Evolutionary conservation across 2,113 vertebrate species (phyloP), one percentile per base, ranked within the genome.

Genomic region (Brienomyrus longianalis): DNA sequence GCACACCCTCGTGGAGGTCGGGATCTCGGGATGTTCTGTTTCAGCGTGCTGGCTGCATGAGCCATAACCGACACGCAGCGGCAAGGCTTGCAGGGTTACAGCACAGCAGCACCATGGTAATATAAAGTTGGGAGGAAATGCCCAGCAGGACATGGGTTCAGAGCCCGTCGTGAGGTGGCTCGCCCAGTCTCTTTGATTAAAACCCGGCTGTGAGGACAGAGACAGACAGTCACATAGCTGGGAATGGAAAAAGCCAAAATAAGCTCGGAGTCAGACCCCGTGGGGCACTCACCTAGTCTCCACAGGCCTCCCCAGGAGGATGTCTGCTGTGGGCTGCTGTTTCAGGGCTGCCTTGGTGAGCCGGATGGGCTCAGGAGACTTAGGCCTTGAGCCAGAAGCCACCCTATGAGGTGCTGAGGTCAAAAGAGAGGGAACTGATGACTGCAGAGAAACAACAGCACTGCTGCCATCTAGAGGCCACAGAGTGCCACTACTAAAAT

Each of bases 331-430:
- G 7, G 93, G 80, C 4, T 94, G 93, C 90, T 91, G 93, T 15
- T 1, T 74, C 86, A 91, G 87, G 0, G 66, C 89, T 54, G 91
- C 91, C 91, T 90, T 97, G 66, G 96, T 97, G 92, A 98, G 95
- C 87, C 93, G 96, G 94, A 98, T 94, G 43, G 97, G 97, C 91
- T 93, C 94, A 90, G 97, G 97, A 93, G 95, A 95, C 45, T 43
- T 80, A 90, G 95, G 95, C 23, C 92, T 94, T 87, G 94, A 94
- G 91, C 90, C 87, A 0, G 43, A n/a, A 84, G 90, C 86, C 39
- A 80, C 88, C 77, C 90, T 59, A 88, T 88, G 92, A 59, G 88
- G 83, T 90, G 88, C 95, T 96, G 92, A 90, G 90, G 90, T 88
- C 31, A 80, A 43, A 88, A 15, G 51, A 90, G 21, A 11, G 43